Evolutionary conservation across 2,797 vertebrate species (phyloP), one percentile per base, ranked within the genome.

Genomic region (Phyllotis vaccarum): DNA sequence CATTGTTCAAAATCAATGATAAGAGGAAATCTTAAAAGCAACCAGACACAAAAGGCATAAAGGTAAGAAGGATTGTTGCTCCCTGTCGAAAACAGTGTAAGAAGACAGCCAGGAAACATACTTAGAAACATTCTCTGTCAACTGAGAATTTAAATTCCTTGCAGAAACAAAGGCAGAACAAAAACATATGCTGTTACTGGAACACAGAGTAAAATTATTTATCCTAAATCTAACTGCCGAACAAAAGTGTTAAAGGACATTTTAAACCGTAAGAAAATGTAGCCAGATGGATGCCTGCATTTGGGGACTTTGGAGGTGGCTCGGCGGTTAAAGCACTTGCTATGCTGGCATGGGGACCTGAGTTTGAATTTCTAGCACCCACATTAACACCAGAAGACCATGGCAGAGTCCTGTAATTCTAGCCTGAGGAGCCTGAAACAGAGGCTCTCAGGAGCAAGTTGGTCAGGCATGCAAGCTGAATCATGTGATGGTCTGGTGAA

Each of bases 1-100:
- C n/a, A 60, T 68, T 92, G 56, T 58, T 89, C 66, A 80, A 85
- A 95, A 87, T 49, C 37, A 58, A 3, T 24, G 40, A 40, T 58
- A 72, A 72, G 17, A 76, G 29, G 85, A 92, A 93, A 72, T 68
- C 40, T 66, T 60, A 85, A 96, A 83, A 96, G 62, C 34, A 80
- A 24, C 29, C 76, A 91, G 64, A 90, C 64, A 92, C 31, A 49
- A 58, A 58, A 83, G 9, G 62, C n/a, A 29, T 13, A 17, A 12
- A 66, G 4, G n/a, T 3, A 40, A 66, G 85, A 16, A 60, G 22
- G 40, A 86, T 0, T 22, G 52, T 5, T 31, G 54, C 31, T 86
- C 72, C 74, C 80, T n/a, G 12, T 0, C n/a, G 9, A 49, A 91
- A 95, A 86, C 37, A 79, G 74, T 12, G 0, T 0, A 66, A 90